Base-by-base conservation (phyloP, 2,888 invertebrate species). In the Aleiodes alternator region DNA sequence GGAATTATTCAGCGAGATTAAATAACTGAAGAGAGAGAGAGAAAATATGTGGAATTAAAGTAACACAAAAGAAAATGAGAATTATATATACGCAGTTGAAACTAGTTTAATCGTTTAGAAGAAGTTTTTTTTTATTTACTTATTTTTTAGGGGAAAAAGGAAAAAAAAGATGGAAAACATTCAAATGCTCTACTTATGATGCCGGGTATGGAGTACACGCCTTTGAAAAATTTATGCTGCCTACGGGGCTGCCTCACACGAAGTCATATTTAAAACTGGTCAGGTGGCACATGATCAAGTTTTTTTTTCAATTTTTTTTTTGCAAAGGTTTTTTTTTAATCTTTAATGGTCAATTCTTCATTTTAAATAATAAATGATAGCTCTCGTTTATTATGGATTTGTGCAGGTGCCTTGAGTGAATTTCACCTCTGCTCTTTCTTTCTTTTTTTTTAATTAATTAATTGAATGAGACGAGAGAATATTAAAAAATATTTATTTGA, bases 231-330 rank as follows among this genome's bases (percentile, higher is more conserved):
- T 64, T 64, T 64, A 64, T 64, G 64, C 48, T 64, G 64, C 64
- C 64, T 64, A 64, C 64, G 64, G 56, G 64, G 64, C 64, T 64
- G 64, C 64, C 64, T 64, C 64, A 64, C 64, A 64, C 64, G 64
- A 64, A 14, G 64, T 23, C 59, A 23, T 64, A 64, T 64, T 43
- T 64, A 43, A 64, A 64, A 64, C 64, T 64, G 64, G 64, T 64
- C 64, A 64, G 64, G 43, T 64, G 64, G 43, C 64, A 48, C 61
- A 61, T 12, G 64, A 64, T 64, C 64, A 14, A 64, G 43, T 16
- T 14, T 7, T 23, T 56, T 56, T 64, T 34, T 4, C 1, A 34
- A 3, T 34, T 64, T 64, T 64, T 64, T 61, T 61, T 6, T 14
- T 61, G 43, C 34, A 38, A 2, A 12, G 14, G 29, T n/a, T 61